phyloP scores from a whole-genome alignment of 1,140 invertebrate genomes.

The Prorops nasuta region DNA sequence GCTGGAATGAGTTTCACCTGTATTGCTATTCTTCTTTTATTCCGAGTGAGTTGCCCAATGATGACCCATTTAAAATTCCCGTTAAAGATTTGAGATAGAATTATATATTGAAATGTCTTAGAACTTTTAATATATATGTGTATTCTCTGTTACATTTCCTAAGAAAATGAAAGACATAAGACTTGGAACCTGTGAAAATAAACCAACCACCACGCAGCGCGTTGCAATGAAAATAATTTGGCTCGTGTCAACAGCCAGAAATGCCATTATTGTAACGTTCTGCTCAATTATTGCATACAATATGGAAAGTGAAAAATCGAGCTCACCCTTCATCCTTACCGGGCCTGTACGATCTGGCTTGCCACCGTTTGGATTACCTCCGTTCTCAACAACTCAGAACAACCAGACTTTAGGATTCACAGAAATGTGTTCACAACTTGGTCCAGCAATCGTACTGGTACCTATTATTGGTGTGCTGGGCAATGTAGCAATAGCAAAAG shows the following conservation, averaged over 20 bases:
- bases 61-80: no score
- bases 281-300: conserved; percentile 67
- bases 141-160: conserved; percentile 24
- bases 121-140: not conserved
- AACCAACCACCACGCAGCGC: conserved; percentile 46
- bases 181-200: conserved; percentile 44
- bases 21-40: conserved; percentile 66
- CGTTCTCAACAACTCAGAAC: conserved; percentile 60
- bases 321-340: conserved; percentile 65
- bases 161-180: conserved; percentile 69
- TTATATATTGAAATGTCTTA: no score
- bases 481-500: conserved; percentile 84
- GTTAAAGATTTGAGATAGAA: not conserved
- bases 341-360: conserved; percentile 65
- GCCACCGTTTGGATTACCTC: conserved; percentile 61
- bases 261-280: conserved; percentile 75
- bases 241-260: conserved; percentile 76
- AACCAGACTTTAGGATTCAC: conserved; percentile 58
- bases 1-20: conserved; percentile 68
- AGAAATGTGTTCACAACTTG: conserved; percentile 65
- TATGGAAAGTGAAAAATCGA: conserved; percentile 37
- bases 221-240: conserved; percentile 65
- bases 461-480: conserved; percentile 81
- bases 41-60: conserved; percentile 63
- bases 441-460: conserved; percentile 73